A percentile compares a stretch with the other conserved stretches of the same genome.
phyloP scores from a whole-genome alignment of 2,797 vertebrate species.

The Melopsittacus undulatus region DNA sequence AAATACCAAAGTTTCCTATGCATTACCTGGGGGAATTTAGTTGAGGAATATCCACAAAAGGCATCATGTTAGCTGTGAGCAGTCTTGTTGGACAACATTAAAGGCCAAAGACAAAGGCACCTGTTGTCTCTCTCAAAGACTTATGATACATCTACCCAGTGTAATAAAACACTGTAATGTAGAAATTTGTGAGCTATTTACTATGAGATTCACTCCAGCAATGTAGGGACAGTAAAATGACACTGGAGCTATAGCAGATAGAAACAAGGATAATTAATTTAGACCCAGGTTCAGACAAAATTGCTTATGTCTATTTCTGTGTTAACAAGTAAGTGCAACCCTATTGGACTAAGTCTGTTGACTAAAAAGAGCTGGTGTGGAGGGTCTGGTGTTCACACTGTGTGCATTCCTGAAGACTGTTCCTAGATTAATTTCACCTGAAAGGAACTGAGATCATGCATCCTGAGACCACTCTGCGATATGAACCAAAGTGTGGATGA shows the following conservation, averaged over 20 bases:
- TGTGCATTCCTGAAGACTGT: background rate
- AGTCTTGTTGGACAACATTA: background rate
- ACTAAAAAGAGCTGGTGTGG: background rate
- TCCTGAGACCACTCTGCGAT: background rate
- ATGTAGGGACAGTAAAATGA: background rate
- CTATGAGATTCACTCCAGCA: background rate
- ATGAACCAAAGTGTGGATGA: background rate
- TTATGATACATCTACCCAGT: background rate
- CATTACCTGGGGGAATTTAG: background rate
- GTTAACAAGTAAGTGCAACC: background rate
- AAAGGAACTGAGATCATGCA: background rate
- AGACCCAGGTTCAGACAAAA: background rate
- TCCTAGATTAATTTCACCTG: background rate
- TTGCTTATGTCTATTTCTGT: background rate
- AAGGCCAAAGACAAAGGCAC: background rate
- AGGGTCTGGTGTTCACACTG: background rate
- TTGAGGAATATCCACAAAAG: background rate
- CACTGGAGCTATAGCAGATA: background rate
- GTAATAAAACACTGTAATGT: background rate
- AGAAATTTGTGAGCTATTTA: background rate
- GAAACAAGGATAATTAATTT: background rate
- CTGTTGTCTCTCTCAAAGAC: background rate
- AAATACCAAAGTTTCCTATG: background rate
- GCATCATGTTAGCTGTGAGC: background rate
- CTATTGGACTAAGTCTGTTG: background rate